Evolutionary conservation across 2,888 invertebrate genomes (phyloP), one percentile per base, ranked within the genome.

Genomic region (Rhorus exstirpatorius): DNA sequence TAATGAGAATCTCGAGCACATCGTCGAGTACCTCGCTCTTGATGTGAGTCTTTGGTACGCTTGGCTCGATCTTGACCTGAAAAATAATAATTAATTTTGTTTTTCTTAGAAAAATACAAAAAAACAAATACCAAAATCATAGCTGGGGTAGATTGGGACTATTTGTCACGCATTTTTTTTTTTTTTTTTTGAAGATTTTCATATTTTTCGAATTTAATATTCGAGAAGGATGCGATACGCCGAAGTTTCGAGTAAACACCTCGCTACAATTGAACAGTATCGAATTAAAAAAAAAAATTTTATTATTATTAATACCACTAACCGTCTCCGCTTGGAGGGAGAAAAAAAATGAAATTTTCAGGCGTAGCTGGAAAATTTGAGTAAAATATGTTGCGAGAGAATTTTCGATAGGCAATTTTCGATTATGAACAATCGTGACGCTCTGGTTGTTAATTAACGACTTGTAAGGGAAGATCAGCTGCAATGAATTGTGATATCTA

Each of bases 1-100:
- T 97, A 55, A 98, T 98, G 12, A 99, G 95, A 86, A 99, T 98
- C 91, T 99, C 98, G 72, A 99, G 93, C 0, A 99, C 98, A 93
- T 99, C 98, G 90, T 98, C 97, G 89, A 98, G 97, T 72, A 96
- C 96, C 91, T 97, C 97, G 89, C 97, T 97, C 91, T 96, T 96
- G 31, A 93, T 89, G 75, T 92, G 90, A 77, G 86, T 91, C 76
- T 93, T 92, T 91, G 90, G 90, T 14, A 55, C 35, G 26, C 90
- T 93, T 89, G 88, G 94, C 93, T 86, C 92, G 55, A 91, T 89
- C 80, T 93, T 92, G 3, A 91, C 92, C 92, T 93, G 61, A 7
- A 79, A 76, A 63, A 10, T 49, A 3, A 31, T 17, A n/a, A n/a
- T n/a, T n/a, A n/a, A n/a, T 49, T 53, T 6, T 14, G n/a, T 41